phyloP scores from a whole-genome alignment of 2,113 vertebrate genomes.

The Megaleporinus macrocephalus region DNA sequence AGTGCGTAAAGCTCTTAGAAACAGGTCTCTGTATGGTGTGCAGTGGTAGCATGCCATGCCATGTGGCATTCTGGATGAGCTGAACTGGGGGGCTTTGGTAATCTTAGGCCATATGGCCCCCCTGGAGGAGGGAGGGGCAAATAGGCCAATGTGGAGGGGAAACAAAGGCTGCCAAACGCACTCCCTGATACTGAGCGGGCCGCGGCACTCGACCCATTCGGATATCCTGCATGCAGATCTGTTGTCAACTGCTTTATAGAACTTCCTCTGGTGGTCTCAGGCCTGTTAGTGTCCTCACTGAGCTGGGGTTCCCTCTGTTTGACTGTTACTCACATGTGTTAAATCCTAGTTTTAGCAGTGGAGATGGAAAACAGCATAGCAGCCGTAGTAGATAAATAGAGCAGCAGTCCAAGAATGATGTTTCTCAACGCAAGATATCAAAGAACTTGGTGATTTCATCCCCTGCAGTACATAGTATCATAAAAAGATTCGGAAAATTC shows the following conservation, averaged over 20 bases:
- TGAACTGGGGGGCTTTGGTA: constrained; percentile 59
- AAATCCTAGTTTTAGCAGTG: too few species aligned
- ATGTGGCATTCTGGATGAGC: constrained; percentile 46
- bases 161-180: constrained; percentile 56
- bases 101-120: constrained; percentile 72
- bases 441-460: too few species aligned
- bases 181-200: background rate
- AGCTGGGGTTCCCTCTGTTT: too few species aligned
- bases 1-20: background rate
- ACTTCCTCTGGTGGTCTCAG: background rate
- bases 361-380: too few species aligned
- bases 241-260: constrained; percentile 9
- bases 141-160: constrained; percentile 55
- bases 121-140: constrained; percentile 48
- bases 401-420: too few species aligned
- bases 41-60: constrained; percentile 17
- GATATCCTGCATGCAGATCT: constrained; percentile 24
- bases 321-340: too few species aligned
- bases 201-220: background rate
- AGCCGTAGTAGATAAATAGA: too few species aligned
- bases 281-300: background rate
- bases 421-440: too few species aligned
- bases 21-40: background rate
- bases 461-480: too few species aligned
- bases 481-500: too few species aligned